These are phyloP conservation scores for Ooceraea biroi DNA, from an alignment of 1,140 invertebrate species.

Conservation along the genomic window DNA sequence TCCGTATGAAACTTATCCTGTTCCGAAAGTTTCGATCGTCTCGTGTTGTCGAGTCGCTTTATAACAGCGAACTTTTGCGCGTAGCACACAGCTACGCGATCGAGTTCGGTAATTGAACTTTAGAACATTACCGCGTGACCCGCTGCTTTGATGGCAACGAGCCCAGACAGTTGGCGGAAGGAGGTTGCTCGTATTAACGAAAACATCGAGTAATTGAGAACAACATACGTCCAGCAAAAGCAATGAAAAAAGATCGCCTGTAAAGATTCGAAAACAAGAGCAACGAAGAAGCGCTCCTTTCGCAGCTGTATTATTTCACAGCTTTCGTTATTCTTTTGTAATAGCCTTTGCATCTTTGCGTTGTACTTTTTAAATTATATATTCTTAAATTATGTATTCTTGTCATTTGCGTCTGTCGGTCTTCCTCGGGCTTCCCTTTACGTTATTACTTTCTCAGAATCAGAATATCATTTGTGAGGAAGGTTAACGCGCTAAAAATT, in stretches of 20 bases:
- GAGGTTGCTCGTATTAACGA: constrained; percentile 26
- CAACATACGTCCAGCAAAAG: constrained; percentile 3
- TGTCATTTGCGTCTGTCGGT: not conserved
- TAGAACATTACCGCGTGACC: constrained; percentile 45
- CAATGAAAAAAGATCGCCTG: not conserved
- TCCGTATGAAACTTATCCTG: constrained; percentile 56
- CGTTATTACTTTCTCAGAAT: not conserved
- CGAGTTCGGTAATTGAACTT: constrained; percentile 59
- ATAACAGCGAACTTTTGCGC: constrained; percentile 46
- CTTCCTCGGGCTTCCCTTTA: too few species aligned
- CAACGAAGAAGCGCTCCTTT: not conserved
- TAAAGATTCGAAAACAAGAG: not conserved
- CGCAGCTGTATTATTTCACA: not conserved
- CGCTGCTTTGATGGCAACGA: constrained; percentile 36
- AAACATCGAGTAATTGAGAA: constrained; percentile 18
- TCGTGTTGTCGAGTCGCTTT: constrained; percentile 49
- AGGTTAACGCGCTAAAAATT: constrained; percentile 48
- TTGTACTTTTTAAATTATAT: too few species aligned
- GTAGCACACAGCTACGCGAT: constrained; percentile 13
- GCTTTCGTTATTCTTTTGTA: not conserved
- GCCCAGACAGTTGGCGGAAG: constrained; percentile 15
- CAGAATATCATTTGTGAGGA: constrained; percentile 14
- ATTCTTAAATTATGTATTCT: not conserved
- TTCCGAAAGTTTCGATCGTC: constrained; percentile 50
- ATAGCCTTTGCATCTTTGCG: not conserved